These are phyloP conservation scores for Erannis defoliaria DNA, from an alignment of 2,888 invertebrate genomes.

Conservation along the genomic window DNA sequence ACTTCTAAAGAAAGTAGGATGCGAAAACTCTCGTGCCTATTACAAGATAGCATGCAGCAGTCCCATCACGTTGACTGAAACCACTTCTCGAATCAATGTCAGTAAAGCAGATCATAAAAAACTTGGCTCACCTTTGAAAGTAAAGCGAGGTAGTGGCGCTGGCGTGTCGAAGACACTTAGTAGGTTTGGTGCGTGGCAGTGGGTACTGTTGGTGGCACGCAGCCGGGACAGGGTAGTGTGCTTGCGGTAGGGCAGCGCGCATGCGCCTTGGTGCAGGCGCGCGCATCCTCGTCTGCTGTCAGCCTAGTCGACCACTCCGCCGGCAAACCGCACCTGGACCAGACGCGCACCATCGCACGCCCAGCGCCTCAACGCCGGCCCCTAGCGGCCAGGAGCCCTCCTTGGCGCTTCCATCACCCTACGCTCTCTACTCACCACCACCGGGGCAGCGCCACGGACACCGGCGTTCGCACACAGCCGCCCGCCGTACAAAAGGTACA, in stretches of 20 bases:
- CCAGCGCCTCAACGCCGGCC: slow-evolving; percentile 82
- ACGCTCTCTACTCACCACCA: slow-evolving; percentile 61
- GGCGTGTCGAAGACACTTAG: slow-evolving; percentile 41
- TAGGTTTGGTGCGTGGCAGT: slow-evolving; percentile 17
- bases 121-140: slow-evolving; percentile 51
- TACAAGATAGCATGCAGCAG: slow-evolving; percentile 27
- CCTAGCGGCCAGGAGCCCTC: slow-evolving; percentile 82
- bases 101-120: slow-evolving; percentile 44
- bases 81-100: slow-evolving; percentile 27
- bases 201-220: slow-evolving; percentile 16
- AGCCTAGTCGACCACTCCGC: slow-evolving; percentile 72
- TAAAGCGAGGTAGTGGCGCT: slow-evolving; percentile 44
- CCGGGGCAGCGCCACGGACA: slow-evolving; percentile 69
- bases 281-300: slow-evolving; percentile 68
- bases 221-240: slow-evolving; percentile 46
- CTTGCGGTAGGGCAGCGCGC: slow-evolving; percentile 63
- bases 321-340: slow-evolving; percentile 78
- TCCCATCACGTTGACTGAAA: slow-evolving; percentile 21
- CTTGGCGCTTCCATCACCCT: slow-evolving; percentile 74
- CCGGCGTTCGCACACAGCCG: slow-evolving; percentile 79
- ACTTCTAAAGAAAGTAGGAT: not conserved
- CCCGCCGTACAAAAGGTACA: slow-evolving; percentile 80
- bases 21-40: not conserved
- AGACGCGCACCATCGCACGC: slow-evolving; percentile 81
- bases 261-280: slow-evolving; percentile 77